Percentiles rank a stretch among this genome's conserved stretches.
Evolutionary conservation across 2,113 vertebrate species (phyloP).

Genomic region (Butorides virescens): DNA sequence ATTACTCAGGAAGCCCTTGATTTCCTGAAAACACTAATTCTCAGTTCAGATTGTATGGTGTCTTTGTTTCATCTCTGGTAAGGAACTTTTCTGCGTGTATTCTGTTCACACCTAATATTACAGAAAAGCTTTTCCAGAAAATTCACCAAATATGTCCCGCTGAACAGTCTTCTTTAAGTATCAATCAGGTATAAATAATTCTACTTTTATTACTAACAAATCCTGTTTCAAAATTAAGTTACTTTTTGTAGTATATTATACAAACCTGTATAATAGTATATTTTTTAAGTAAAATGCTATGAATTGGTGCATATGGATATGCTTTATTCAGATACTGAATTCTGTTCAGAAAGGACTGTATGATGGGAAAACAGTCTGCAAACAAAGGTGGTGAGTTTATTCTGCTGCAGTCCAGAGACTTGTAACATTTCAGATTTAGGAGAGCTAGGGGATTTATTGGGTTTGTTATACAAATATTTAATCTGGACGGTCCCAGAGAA

Average conservation of each 20-base stretch:
- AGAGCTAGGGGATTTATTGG: not conserved
- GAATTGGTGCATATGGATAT: not conserved
- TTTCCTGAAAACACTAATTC: constrained; percentile 70
- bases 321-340: not conserved
- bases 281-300: not conserved
- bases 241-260: not conserved
- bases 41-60: constrained; percentile 50
- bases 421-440: not conserved
- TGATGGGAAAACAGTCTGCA: not conserved
- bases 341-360: not conserved
- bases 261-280: not conserved
- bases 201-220: not conserved
- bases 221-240: not conserved
- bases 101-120: not conserved
- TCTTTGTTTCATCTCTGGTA: constrained; percentile 46
- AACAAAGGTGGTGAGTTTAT: not conserved
- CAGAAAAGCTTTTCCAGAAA: not conserved
- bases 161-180: not conserved
- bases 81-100: constrained; percentile 2
- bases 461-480: not conserved
- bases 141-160: not conserved
- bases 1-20: constrained; percentile 51
- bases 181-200: not conserved
- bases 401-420: not conserved
- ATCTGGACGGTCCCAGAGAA: not conserved